Evolutionary conservation across 2,888 invertebrate genomes (phyloP), one percentile per base, ranked within the genome.

Genomic region (Galerucella calmariensis): DNA sequence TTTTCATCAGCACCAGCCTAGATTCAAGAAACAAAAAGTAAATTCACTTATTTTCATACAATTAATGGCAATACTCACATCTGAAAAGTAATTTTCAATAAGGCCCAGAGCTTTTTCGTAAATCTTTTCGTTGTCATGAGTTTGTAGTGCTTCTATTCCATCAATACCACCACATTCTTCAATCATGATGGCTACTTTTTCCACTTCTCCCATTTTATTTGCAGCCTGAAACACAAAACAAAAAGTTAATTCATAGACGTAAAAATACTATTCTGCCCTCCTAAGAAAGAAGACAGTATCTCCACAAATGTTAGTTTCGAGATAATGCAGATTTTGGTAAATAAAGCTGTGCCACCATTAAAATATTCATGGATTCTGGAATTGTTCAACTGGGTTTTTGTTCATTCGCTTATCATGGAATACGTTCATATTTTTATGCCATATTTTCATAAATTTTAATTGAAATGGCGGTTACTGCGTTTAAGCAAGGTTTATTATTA

Each of bases 151-250:
- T 85, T 99, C 98, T 67, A 99, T 91, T 84, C 94, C 94, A 85
- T 98, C 98, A 69, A 99, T 88, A 14, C 96, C 96, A 0, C 95
- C 97, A 76, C 93, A 92, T 87, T 98, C 97, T 86, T 99, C 98
- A 68, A 99, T 90, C 88, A 93, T 92, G 44, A 95, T 85, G 71
- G 94, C 94, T 0, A 97, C 80, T 16, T 91, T 90, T 8, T 97
- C 95, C 1, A 92, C 88, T 84, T 95, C 93, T 1, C 93, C 94
- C 77, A 92, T 89, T 83, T 94, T 94, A 53, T 92, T 92, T 0
- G 97, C 96, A 72, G 94, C 93, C 92, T 94, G 84, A 0, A 86
- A 86, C 16, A 41, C 35, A 8, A 41, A 8, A 41, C 35, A 41
- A 41, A 9, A 41, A 41, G 1, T 35, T 6, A 35, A 5, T 12